phyloP scores from a whole-genome alignment of 2,797 vertebrate genomes.

The Dallia pectoralis region DNA sequence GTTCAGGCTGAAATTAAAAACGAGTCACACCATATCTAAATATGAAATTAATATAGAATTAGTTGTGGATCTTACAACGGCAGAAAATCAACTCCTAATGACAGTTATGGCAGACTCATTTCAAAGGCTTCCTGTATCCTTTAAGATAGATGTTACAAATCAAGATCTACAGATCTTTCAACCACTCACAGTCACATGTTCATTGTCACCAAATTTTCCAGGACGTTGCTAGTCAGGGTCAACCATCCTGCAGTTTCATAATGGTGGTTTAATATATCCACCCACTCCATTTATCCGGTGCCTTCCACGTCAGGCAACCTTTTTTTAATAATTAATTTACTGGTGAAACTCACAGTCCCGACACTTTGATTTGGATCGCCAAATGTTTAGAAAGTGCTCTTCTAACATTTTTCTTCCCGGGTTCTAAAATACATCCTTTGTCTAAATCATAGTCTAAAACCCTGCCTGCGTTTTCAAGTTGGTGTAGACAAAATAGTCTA shows the following conservation, averaged over 20 bases:
- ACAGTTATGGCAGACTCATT: no score
- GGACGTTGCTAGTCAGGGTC: background rate
- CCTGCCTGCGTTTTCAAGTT: no score
- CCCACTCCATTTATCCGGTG: background rate
- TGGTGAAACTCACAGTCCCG: background rate
- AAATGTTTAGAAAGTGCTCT: background rate
- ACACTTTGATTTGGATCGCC: background rate
- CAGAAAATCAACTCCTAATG: no score
- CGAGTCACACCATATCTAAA: no score
- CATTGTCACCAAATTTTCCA: background rate
- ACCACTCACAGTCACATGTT: background rate
- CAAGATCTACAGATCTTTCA: no score
- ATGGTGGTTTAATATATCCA: slow-evolving; percentile 7
- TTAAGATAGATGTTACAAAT: no score
- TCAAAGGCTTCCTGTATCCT: no score
- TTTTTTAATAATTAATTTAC: background rate
- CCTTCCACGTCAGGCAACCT: background rate
- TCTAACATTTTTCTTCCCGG: background rate
- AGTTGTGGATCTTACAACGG: no score
- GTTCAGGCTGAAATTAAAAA: no score
- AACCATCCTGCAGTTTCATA: background rate
- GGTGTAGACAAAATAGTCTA: no score
- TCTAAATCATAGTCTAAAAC: background rate
- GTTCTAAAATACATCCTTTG: background rate
- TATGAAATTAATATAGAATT: no score